These are phyloP conservation scores for Pelodiscus sinensis DNA, from an alignment of 2,113 vertebrate species.

Conservation along the genomic window DNA sequence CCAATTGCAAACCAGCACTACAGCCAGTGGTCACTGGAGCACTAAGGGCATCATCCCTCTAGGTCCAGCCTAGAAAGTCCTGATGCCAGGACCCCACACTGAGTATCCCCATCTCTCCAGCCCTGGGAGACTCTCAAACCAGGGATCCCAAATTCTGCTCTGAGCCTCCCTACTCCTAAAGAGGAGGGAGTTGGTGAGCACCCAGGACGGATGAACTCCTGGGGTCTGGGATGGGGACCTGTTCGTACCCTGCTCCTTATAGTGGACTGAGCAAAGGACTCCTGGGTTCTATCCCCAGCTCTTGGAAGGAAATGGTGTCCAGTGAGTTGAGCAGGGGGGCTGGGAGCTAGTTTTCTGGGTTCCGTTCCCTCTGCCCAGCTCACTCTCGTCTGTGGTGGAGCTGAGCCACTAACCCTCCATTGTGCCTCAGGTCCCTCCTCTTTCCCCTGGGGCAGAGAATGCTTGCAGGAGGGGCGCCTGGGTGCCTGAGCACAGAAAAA, in stretches of 20 bases:
- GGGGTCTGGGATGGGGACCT: background rate
- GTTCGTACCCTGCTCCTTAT: background rate
- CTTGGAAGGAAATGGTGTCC: background rate
- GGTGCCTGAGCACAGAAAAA: background rate
- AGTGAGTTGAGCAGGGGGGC: background rate
- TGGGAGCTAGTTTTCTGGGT: background rate
- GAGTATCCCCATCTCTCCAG: background rate
- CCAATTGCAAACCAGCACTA: background rate
- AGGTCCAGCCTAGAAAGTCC: background rate
- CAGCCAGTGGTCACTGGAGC: background rate
- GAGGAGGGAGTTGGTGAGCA: background rate
- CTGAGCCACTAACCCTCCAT: background rate
- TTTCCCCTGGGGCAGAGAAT: background rate
- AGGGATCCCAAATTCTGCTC: background rate
- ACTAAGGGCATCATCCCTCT: background rate
- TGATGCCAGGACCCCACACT: too few species aligned
- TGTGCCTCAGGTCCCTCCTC: background rate
- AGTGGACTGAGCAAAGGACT: background rate
- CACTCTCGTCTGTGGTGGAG: background rate
- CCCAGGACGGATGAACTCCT: background rate
- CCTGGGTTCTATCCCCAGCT: background rate
- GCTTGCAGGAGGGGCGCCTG: background rate
- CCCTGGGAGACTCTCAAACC: too few species aligned
- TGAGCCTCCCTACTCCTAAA: background rate
- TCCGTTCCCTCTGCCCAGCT: background rate